Base-by-base conservation (phyloP, 2,797 vertebrate genomes). In the Poeciliopsis presidionis region DNA sequence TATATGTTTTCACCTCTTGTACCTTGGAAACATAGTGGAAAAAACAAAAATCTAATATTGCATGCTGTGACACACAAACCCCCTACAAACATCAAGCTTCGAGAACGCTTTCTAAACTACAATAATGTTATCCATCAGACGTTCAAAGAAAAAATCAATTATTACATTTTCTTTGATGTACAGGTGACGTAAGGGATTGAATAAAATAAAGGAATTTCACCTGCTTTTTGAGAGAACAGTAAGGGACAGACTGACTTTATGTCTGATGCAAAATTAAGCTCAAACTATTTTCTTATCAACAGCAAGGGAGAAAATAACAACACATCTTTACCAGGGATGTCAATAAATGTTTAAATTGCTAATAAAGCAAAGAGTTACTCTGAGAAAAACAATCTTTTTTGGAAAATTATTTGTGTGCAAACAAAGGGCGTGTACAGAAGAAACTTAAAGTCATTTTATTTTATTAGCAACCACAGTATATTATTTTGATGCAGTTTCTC, bases 341-440 rank as follows among this genome's bases (percentile, higher is more conserved):
- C 67, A 70, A 45, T 70, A 70, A 41, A 67, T 41, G 4, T 25
- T 25, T 67, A 41, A 45, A 43, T 45, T n/a, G 25, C 6, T n/a
- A 70, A 70, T 12, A n/a, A 14, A 45, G 3, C 22, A 45, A 12
- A 67, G 63, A 81, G 88, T 89, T 81, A 87, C 90, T 72, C 87
- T 74, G 22, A 16, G 76, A 81, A 76, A 2, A 36, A 59, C 7
- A 79, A 86, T 87, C 80, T 57, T 39, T 45, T 43, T 33, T 33
- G 77, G 83, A 65, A 77, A 83, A 39, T 41, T 25, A 67, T 67
- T 25, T 41, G 63, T 25, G 4, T 20, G 18, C 3, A 67, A 67
- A 25, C 11, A 25, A 78, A 12, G 20, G 36, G 1, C 14, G 3
- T 45, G 13, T 7, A 28, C 16, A 45, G 13, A 45, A 70, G 28